Evolutionary conservation across 1,140 invertebrate genomes (phyloP), one percentile per base, ranked within the genome.

Genomic region (Drosophila ananassae): DNA sequence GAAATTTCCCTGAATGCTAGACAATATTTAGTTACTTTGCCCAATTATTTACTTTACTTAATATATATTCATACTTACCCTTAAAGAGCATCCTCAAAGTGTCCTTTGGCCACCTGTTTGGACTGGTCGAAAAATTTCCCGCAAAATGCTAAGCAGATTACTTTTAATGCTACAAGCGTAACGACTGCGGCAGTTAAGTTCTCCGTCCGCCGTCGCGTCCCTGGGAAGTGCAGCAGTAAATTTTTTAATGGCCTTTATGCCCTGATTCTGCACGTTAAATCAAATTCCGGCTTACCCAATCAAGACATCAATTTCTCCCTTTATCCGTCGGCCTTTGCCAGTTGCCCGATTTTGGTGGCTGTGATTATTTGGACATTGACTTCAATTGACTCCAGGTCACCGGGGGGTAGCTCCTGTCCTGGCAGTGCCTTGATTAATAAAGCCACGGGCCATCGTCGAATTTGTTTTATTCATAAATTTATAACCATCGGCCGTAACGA

Each of bases 381-480:
- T 64, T 68, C 78, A 81, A 87, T 87, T 87, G 81, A 87, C 77
- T 81, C 32, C 47, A 24, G 47, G 61, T 37, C 44, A 66, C 47
- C 17, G 10, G 48, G 39, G 34, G 53, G 41, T 25, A 37, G 39
- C 34, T 10, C 34, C 12, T 54, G 55, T 63, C 32, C 59, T 47
- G 58, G 54, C 64, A 47, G 47, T 25, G 30, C 6, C 51, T 89
- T 83, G 85, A 89, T 87, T 89, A 87, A 87, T 79, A 89, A 79
- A 89, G 76, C 71, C 73, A 50, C 76, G 59, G 68, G 53, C 50
- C 60, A 41, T 56, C 57, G 47, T 34, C 61, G 41, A 76, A 59
- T 76, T 76, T 64, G 67, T 87, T 79, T 79, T 83, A 79, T 89
- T 89, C 79, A 89, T 89, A 89, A 89, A 89, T 89, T 89, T 89